Evolutionary conservation across 2,888 invertebrate genomes (phyloP), one percentile per base, ranked within the genome.

Genomic region (Pharmacophagus antenor): DNA sequence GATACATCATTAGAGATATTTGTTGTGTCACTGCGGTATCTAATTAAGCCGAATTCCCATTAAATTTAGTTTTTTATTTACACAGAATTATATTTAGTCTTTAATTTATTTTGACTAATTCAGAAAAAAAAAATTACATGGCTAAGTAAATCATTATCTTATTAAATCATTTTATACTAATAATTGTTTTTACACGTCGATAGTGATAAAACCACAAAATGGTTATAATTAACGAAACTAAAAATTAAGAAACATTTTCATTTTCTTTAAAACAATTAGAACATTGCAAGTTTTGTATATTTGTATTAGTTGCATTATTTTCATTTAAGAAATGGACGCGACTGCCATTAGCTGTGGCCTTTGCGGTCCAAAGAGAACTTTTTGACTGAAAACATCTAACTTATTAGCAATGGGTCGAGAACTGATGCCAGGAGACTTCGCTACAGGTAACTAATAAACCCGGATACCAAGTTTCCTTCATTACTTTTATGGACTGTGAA

Each of bases 281-380:
- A 17, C 17, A 17, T 42, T 15, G 17, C 6, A 0, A 17, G 4
- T 42, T 42, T 17, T 17, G n/a, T n/a, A 15, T 8, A 10, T 17
- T 42, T 17, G 2, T n/a, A 5, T 17, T 42, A 18, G 1, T 6
- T 17, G 17, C 42, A 17, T 17, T 25, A 42, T 52, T 58, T 58
- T 46, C 10, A 51, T 51, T 50, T 56, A 54, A 44, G 62, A 65
- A 68, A 71, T 68, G 67, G 66, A 65, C 64, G 62, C 70, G 17
- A 61, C 60, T 65, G 69, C 63, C 67, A 68, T 66, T 68, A 58
- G 69, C 72, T 70, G 79, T 70, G 73, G 77, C 77, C 82, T 81
- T 82, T 78, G 79, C 70, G 77, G 80, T 78, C 79, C 82, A 82
- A 84, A 84, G 82, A 82, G 81, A 81, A 84, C 82, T 84, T 84